phyloP scores from a whole-genome alignment of 2,797 vertebrate genomes.

The Oryzias sinensis region DNA sequence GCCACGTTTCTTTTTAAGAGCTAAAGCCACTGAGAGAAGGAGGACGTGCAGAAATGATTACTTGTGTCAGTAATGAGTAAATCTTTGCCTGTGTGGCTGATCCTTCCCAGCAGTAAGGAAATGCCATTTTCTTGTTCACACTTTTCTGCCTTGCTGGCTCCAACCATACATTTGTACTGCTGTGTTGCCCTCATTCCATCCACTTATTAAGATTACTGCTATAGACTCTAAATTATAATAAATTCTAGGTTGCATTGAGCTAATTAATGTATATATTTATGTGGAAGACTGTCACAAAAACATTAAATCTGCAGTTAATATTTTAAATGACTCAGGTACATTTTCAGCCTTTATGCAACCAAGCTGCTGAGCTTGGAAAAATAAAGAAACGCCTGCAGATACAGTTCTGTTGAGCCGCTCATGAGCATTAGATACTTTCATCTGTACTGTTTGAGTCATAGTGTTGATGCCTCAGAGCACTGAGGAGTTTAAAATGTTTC shows the following conservation, averaged over 20 bases:
- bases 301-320: conserved; percentile 1
- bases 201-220: conserved; percentile 17
- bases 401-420: conserved; percentile 19
- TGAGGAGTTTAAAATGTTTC: conserved; percentile 13
- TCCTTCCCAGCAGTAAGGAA: conserved; percentile 37
- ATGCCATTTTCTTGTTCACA: conserved; percentile 29
- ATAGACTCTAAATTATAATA: not conserved
- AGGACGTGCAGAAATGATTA: conserved; percentile 27
- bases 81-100: conserved; percentile 22
- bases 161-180: conserved; percentile 25
- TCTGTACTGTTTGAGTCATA: conserved; percentile 8
- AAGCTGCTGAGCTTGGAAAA: conserved; percentile 18
- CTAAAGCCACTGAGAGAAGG: conserved; percentile 23
- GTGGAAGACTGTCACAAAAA: not conserved
- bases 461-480: conserved; percentile 1
- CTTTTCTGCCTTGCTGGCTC: conserved; percentile 28
- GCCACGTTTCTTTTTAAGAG: conserved; percentile 7
- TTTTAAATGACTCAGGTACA: conserved; percentile 3
- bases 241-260: conserved; percentile 10
- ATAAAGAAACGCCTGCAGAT: conserved; percentile 16
- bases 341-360: conserved; percentile 20
- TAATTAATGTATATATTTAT: conserved; percentile 27
- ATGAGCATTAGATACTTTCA: conserved; percentile 12
- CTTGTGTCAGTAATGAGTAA: conserved; percentile 39
- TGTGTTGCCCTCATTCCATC: conserved; percentile 15